These are phyloP conservation scores for Agrenia bidenticulata DNA, from an alignment of 2,888 invertebrate genomes.

Conservation along the genomic window DNA sequence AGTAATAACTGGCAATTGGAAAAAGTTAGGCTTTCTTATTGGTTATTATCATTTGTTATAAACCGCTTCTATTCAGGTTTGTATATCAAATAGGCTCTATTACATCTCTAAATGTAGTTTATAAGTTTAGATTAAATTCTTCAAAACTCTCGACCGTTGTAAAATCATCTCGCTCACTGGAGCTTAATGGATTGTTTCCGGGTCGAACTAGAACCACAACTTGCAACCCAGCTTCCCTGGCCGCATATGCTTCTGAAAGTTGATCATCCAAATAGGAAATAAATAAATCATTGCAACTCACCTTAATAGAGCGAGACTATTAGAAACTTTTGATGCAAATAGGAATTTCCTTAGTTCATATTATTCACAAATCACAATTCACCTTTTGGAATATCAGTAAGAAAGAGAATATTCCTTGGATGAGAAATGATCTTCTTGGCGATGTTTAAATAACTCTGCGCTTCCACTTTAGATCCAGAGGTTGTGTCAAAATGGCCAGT, in stretches of 20 bases:
- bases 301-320: not conserved
- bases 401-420: constrained; percentile 73
- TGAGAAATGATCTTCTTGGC: constrained; percentile 66
- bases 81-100: too few relatives aligned
- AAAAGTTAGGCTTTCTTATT: too few relatives aligned
- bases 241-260: constrained; percentile 78
- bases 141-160: constrained; percentile 25
- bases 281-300: not conserved
- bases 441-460: constrained; percentile 76
- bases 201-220: constrained; percentile 72
- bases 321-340: too few relatives aligned
- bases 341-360: too few relatives aligned
- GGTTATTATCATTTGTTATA: too few relatives aligned
- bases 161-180: constrained; percentile 63
- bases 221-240: constrained; percentile 70
- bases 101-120: too few relatives aligned
- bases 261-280: constrained; percentile 27
- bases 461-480: constrained; percentile 77
- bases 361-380: not conserved
- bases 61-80: too few relatives aligned
- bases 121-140: not conserved
- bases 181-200: constrained; percentile 72
- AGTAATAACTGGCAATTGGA: too few relatives aligned
- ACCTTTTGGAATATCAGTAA: constrained; percentile 85
- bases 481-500: constrained; percentile 83